phyloP scores from a whole-genome alignment of 2,797 vertebrate genomes.

The Neosalanx taihuensis region DNA sequence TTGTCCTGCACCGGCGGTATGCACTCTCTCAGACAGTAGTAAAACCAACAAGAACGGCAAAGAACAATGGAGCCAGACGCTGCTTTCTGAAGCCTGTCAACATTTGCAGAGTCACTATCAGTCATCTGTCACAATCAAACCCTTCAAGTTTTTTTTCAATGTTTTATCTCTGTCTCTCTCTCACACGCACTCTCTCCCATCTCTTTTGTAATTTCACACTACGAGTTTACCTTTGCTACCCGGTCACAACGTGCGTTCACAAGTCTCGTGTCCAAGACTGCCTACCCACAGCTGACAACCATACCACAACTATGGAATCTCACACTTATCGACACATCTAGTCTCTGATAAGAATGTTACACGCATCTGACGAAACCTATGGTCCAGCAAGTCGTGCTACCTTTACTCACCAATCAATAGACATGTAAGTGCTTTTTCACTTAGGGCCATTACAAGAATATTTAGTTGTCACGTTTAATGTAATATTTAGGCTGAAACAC shows the following conservation, averaged over 20 bases:
- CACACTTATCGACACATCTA: background rate
- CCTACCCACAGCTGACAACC: slow-evolving; percentile 1
- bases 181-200: background rate
- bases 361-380: background rate
- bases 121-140: slow-evolving; percentile 11
- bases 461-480: background rate
- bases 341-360: slow-evolving; percentile 12
- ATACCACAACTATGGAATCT: background rate
- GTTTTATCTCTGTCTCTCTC: background rate
- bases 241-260: too few species aligned
- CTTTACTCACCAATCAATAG: background rate
- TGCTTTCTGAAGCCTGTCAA: slow-evolving; percentile 16
- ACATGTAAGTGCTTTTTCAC: too few species aligned
- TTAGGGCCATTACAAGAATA: background rate
- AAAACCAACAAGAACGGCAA: background rate
- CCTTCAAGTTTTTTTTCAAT: background rate
- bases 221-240: too few species aligned
- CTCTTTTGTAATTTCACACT: background rate
- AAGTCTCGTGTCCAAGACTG: background rate
- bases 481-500: background rate
- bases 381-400: background rate
- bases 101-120: slow-evolving; percentile 6
- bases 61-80: slow-evolving; percentile 13
- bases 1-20: background rate
- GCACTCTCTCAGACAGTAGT: background rate